Conservation (phyloP, 2,113 vertebrate genomes). For the Ciconia stormi region DNA sequence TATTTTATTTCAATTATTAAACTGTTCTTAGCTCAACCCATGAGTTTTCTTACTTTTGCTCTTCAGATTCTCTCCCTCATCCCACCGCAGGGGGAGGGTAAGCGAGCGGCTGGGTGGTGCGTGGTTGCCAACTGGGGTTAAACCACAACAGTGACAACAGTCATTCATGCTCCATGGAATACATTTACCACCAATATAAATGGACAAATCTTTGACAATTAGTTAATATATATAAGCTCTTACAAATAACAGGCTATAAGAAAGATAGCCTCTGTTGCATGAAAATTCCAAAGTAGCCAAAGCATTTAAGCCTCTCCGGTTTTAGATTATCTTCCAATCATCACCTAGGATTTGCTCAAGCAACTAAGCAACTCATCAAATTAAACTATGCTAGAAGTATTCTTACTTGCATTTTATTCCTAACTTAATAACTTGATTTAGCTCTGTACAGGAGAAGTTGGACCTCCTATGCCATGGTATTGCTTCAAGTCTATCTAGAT, state of each 20-base stretch:
- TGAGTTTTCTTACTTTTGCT: too few species aligned
- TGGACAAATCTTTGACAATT: neutral
- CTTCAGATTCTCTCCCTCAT: too few species aligned
- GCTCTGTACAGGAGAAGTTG: neutral
- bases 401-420: neutral
- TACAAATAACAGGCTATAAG: neutral
- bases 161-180: neutral
- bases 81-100: too few species aligned
- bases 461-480: neutral
- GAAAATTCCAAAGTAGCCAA: neutral
- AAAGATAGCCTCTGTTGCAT: neutral
- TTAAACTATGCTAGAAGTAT: neutral
- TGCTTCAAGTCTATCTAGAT: neutral
- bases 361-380: neutral
- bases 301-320: neutral
- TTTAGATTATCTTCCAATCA: neutral
- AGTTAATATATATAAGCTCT: neutral
- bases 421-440: neutral
- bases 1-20: too few species aligned
- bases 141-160: neutral
- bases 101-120: too few species aligned
- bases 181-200: neutral
- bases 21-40: too few species aligned
- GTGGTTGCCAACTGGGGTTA: too few species aligned
- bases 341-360: neutral